These are phyloP conservation scores for Anhinga anhinga DNA, from an alignment of 2,113 vertebrate species.

Conservation along the genomic window DNA sequence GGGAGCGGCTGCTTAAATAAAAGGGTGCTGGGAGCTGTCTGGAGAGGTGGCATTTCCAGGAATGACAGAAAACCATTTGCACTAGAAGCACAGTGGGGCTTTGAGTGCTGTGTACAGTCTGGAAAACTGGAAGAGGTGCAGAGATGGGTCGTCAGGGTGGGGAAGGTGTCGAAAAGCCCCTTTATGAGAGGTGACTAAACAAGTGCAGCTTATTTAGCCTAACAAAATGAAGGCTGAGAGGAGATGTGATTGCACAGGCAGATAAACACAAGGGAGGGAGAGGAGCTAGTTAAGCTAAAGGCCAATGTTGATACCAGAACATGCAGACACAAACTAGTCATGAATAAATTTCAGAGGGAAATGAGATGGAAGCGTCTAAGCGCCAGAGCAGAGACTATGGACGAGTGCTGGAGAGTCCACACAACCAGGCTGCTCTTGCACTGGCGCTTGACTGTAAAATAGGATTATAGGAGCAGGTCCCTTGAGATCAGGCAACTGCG, in stretches of 20 bases:
- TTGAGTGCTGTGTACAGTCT: neutral
- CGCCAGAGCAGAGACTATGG: neutral
- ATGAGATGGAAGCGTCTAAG: neutral
- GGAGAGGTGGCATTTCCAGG: neutral
- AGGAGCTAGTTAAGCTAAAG: neutral
- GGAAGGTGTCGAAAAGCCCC: neutral
- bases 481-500: neutral
- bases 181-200: accelerated
- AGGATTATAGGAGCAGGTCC: conserved; percentile 27
- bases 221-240: neutral
- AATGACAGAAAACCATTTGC: neutral
- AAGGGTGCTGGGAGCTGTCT: neutral
- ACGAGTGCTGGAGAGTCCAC: neutral
- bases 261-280: neutral
- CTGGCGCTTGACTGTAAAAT: conserved; percentile 18
- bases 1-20: neutral
- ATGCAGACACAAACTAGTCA: neutral
- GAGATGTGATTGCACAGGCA: neutral
- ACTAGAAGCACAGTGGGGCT: accelerated
- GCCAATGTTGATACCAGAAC: neutral
- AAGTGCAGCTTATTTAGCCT: neutral
- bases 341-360: conserved; percentile 27
- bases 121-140: neutral
- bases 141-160: neutral
- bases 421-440: neutral